These are phyloP conservation scores for Steatocranus sp. DNA, from an alignment of 2,797 vertebrate species.

Conservation along the genomic window DNA sequence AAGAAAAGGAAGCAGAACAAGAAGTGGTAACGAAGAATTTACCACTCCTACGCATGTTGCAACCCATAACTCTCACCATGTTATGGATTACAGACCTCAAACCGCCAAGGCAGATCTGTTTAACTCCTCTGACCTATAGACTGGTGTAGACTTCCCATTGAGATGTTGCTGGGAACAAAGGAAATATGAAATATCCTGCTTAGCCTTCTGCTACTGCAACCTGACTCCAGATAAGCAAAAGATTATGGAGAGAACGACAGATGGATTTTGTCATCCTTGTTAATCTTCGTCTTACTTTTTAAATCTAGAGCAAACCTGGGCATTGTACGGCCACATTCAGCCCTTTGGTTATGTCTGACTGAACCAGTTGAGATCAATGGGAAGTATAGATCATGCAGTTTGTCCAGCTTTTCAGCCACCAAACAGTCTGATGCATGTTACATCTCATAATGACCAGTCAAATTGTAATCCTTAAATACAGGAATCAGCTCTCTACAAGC, in stretches of 20 bases:
- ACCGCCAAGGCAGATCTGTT: not conserved
- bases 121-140: not conserved
- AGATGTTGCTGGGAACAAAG: not conserved
- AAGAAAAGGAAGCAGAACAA: not conserved
- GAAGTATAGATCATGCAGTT: not conserved
- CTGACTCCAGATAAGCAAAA: not conserved
- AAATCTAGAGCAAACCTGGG: not conserved
- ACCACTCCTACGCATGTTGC: not conserved
- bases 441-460: not conserved
- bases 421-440: not conserved
- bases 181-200: not conserved
- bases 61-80: not conserved
- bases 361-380: not conserved
- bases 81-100: not conserved
- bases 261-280: not conserved
- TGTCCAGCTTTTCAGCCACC: not conserved
- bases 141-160: not conserved
- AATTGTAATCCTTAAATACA: not conserved
- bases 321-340: not conserved
- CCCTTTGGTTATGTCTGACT: not conserved
- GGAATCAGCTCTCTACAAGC: not conserved
- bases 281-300: not conserved
- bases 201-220: not conserved
- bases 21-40: not conserved
- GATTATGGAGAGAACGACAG: not conserved